A percentile compares a stretch with the other conserved stretches of the same genome.
These are phyloP conservation scores for Morelia viridis DNA, from an alignment of 2,797 vertebrate genomes.

Conservation along the genomic window DNA sequence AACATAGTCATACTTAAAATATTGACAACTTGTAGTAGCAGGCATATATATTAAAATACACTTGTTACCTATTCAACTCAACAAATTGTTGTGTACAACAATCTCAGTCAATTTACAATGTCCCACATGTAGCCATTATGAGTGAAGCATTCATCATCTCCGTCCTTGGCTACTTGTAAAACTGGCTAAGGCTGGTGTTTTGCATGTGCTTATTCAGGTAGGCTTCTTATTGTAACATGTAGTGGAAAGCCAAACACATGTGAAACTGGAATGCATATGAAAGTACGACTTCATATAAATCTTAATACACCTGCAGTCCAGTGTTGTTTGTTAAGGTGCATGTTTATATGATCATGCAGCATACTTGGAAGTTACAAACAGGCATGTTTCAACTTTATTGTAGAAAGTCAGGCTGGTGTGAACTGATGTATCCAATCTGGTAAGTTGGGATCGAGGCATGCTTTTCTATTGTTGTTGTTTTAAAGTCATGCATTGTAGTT, in stretches of 20 bases:
- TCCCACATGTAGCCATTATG: slow-evolving; percentile 35
- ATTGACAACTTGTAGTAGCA: no score
- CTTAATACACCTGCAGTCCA: slow-evolving; percentile 73
- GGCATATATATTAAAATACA: no score
- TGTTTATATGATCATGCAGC: slow-evolving; percentile 55
- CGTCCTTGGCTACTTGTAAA: slow-evolving; percentile 45
- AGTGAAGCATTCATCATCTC: slow-evolving; percentile 59
- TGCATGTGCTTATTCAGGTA: slow-evolving; percentile 35
- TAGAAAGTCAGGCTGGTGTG: slow-evolving; percentile 35
- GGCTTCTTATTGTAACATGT: slow-evolving; percentile 48
- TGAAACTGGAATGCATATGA: slow-evolving; percentile 60
- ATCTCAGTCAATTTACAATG: slow-evolving; percentile 28
- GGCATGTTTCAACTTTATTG: slow-evolving; percentile 52
- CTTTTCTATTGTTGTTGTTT: background rate
- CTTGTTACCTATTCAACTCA: no score
- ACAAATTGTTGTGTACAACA: background rate
- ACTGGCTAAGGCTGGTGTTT: slow-evolving; percentile 49
- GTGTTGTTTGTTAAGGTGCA: slow-evolving; percentile 49
- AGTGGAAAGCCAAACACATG: slow-evolving; percentile 69
- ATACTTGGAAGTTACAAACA: slow-evolving; percentile 60
- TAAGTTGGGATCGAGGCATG: background rate
- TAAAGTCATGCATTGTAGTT: background rate
- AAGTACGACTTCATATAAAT: slow-evolving; percentile 64
- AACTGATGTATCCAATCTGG: slow-evolving; percentile 44
- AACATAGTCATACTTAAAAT: no score